These are phyloP conservation scores for Lordiphosa andalusiaca DNA, from an alignment of 2,888 invertebrate genomes.

Conservation along the genomic window DNA sequence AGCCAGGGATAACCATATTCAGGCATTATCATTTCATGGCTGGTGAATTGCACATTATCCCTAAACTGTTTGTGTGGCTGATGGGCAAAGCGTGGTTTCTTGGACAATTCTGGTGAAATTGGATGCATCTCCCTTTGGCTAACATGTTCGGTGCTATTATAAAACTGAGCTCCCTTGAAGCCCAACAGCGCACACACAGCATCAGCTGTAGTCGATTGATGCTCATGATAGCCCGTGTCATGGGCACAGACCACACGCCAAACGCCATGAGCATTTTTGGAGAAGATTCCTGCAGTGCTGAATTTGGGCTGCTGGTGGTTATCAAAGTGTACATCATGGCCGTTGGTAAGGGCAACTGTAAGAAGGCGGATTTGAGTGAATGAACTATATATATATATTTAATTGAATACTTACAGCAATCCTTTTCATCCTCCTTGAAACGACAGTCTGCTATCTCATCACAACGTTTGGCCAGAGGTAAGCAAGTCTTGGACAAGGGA, in stretches of 20 bases:
- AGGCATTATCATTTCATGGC: conserved; percentile 24
- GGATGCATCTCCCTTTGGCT: conserved; percentile 50
- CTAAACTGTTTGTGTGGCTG: conserved; percentile 39
- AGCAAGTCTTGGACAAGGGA: conserved; percentile 84
- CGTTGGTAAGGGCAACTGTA: conserved; percentile 86
- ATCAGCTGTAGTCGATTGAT: conserved; percentile 80
- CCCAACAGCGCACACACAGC: conserved; percentile 86
- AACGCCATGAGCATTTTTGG: conserved; percentile 82
- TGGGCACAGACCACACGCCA: conserved; percentile 86
- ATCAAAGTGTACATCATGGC: conserved; percentile 83
- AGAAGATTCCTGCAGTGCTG: conserved; percentile 84
- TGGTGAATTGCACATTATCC: conserved; percentile 64
- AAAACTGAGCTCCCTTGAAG: conserved; percentile 80
- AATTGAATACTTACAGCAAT: conserved; percentile 85
- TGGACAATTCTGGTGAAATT: conserved; percentile 66
- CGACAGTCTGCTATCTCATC: conserved; percentile 85
- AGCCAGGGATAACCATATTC: conserved; percentile 12
- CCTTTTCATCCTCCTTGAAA: conserved; percentile 87
- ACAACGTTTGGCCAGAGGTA: conserved; percentile 84
- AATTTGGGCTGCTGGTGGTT: conserved; percentile 83
- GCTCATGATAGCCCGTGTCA: conserved; percentile 64
- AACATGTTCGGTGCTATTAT: conserved; percentile 62
- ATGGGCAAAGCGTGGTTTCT: conserved; percentile 17
- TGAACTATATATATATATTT: accelerated
- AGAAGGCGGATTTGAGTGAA: background rate